phyloP scores from a whole-genome alignment of 2,888 invertebrate genomes.

The Sussaba pulchella region DNA sequence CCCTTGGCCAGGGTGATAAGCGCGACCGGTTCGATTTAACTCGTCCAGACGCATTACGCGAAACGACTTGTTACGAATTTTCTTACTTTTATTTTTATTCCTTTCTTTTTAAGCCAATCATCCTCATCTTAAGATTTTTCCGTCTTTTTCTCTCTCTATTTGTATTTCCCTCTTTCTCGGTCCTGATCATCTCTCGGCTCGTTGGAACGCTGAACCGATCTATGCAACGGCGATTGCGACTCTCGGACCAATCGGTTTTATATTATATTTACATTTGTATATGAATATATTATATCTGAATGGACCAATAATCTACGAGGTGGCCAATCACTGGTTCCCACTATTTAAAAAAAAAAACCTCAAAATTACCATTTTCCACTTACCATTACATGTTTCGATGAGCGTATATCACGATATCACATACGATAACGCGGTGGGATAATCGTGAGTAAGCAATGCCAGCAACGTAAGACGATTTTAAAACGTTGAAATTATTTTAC shows the following conservation, averaged over 20 bases:
- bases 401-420: background rate
- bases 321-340: background rate
- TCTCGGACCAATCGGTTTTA: background rate
- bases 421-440: background rate
- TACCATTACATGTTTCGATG: background rate
- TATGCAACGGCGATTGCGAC: background rate
- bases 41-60: conserved; percentile 50
- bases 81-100: background rate
- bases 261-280: too few species aligned
- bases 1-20: conserved; percentile 52
- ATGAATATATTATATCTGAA: too few species aligned
- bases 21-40: conserved; percentile 57
- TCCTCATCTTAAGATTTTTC: too few species aligned
- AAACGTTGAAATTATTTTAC: conserved; percentile 7
- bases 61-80: conserved; percentile 30
- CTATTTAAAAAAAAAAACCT: background rate
- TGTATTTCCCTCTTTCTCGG: too few species aligned
- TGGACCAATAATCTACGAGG: background rate
- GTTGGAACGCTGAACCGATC: too few species aligned
- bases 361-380: background rate
- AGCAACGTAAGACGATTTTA: background rate
- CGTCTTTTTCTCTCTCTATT: too few species aligned
- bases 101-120: too few species aligned
- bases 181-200: too few species aligned
- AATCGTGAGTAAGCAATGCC: conserved; percentile 1